These are phyloP conservation scores for Tilapia sparmanii DNA, from an alignment of 2,113 vertebrate genomes.

Conservation along the genomic window DNA sequence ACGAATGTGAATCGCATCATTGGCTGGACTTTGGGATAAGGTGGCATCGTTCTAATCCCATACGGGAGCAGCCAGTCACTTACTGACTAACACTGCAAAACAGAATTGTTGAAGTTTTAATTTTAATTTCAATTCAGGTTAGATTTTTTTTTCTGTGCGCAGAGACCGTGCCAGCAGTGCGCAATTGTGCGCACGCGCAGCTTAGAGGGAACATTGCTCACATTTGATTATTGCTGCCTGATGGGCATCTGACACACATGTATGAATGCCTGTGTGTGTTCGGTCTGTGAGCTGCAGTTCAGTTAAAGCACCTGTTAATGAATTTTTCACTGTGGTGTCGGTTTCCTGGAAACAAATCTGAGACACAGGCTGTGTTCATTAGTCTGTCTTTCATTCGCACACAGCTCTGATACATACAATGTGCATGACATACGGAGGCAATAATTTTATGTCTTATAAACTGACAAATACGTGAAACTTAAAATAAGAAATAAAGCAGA, in stretches of 20 bases:
- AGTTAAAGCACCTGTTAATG: neutral
- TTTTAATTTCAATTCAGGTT: neutral
- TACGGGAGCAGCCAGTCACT: rapidly evolving
- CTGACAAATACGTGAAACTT: rapidly evolving
- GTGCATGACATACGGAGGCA: rapidly evolving
- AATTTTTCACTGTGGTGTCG: rapidly evolving
- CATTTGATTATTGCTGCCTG: neutral
- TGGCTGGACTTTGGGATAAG: neutral
- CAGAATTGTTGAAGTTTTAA: rapidly evolving
- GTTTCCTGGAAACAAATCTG: neutral
- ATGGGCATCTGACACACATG: neutral
- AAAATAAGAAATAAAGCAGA: neutral
- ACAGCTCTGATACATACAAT: neutral
- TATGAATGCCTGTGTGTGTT: neutral
- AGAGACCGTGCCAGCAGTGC: neutral
- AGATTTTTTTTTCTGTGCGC: rapidly evolving
- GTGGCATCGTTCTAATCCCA: rapidly evolving
- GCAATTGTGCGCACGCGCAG: rapidly evolving
- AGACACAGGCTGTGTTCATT: neutral
- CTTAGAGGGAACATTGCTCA: neutral
- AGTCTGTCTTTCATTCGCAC: neutral
- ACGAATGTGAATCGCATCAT: rapidly evolving
- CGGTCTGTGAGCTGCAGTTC: neutral
- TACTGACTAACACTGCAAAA: rapidly evolving
- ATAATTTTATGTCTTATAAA: neutral